Percentiles rank a stretch among this genome's conserved stretches.
These are phyloP conservation scores for Sisor rabdophorus DNA, from an alignment of 2,113 vertebrate genomes.

Conservation along the genomic window DNA sequence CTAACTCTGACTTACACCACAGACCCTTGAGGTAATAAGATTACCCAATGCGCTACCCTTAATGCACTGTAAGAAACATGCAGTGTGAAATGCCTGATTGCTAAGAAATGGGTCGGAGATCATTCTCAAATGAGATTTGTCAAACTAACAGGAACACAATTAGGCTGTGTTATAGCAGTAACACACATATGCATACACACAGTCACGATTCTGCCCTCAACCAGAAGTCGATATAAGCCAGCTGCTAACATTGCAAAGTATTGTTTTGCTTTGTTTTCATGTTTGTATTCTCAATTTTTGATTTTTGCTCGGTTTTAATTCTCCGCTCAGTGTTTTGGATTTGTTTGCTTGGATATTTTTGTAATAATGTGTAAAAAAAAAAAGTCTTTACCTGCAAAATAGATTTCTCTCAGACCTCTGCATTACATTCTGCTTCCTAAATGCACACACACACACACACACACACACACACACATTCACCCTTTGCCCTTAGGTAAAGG, in stretches of 20 bases:
- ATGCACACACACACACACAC: constrained; percentile 20
- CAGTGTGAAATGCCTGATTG: not conserved
- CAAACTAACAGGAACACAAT: constrained; percentile 44
- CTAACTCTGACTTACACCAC: not conserved
- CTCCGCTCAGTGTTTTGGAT: no score
- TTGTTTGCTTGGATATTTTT: no score
- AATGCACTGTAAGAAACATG: no score
- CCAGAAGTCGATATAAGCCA: no score
- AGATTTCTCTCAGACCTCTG: no score
- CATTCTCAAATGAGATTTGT: constrained; percentile 26
- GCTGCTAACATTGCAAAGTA: no score
- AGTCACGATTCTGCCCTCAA: no score
- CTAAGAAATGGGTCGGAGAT: not conserved
- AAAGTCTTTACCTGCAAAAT: no score
- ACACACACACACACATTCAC: constrained; percentile 18
- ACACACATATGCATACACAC: not conserved
- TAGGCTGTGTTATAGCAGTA: constrained; percentile 28
- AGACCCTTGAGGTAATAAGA: not conserved
- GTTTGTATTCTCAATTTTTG: no score
- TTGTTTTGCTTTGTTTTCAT: no score
- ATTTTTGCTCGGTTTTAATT: no score
- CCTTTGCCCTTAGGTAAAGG: constrained; percentile 19
- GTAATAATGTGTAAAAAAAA: no score
- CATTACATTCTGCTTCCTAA: constrained; percentile 10
- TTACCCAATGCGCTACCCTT: not conserved